Conservation (phyloP, 2,797 vertebrate species). For the Mus caroli region DNA sequence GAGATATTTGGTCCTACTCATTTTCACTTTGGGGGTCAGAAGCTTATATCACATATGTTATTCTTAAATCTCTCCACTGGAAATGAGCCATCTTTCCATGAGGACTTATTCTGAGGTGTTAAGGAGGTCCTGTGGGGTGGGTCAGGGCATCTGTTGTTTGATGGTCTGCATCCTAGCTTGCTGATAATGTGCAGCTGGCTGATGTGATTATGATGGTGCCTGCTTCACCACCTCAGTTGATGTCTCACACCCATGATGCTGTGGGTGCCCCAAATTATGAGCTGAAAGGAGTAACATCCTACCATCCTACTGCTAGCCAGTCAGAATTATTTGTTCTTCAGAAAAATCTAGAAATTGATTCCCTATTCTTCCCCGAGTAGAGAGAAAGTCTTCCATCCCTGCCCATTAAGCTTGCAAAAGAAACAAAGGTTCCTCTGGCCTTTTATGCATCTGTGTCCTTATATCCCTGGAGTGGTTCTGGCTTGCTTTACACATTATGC, state of each 20-base stretch:
- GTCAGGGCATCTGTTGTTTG: neutral
- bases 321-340: neutral
- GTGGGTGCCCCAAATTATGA: neutral
- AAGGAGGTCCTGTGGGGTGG: neutral
- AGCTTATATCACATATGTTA: neutral
- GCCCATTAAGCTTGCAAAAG: neutral
- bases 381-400: neutral
- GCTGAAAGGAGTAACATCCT: neutral
- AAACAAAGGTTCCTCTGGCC: neutral
- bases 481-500: neutral
- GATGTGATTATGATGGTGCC: rapidly evolving
- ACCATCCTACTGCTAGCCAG: neutral
- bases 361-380: neutral
- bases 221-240: neutral
- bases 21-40: neutral
- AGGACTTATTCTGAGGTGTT: neutral
- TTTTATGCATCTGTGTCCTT: neutral
- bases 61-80: neutral
- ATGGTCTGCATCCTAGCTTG: neutral
- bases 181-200: neutral
- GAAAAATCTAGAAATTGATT: slow-evolving; percentile 4
- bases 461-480: neutral
- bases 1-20: neutral
- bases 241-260: neutral
- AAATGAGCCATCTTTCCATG: neutral